Evolutionary conservation across 2,888 invertebrate species (phyloP), one percentile per base, ranked within the genome.

Genomic region (Trichogramma evanescens): DNA sequence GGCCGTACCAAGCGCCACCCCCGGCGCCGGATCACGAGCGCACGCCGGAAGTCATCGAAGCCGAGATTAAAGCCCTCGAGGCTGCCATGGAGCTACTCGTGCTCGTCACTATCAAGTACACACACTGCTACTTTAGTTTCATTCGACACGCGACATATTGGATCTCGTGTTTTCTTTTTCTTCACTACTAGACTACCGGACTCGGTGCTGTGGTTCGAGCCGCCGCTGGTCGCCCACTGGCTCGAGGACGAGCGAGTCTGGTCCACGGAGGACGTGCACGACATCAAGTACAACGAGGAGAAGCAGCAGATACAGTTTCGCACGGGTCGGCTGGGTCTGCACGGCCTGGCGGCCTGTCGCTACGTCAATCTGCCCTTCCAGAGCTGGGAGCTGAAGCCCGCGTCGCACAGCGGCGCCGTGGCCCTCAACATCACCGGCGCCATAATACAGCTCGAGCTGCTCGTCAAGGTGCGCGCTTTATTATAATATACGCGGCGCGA

Each of bases 301-400:
- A 90, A 91, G 71, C 84, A 89, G 5, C 85, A 84, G 0, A 80
- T 91, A 50, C 87, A 89, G 65, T 92, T 93, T 70, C 81, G 91
- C 56, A 88, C 88, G 0, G 89, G 89, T 0, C 82, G 85, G 57
- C 81, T 89, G 66, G 84, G 85, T 58, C 66, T 73, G 13, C 75
- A 75, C 53, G 92, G 88, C 0, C 82, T 93, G 63, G 91, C 89
- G 0, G 81, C 86, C 0, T 83, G 86, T 61, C 83, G 86, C 56
- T 92, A 89, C 75, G 83, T 86, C 59, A 93, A 93, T 74, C 79
- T 93, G 71, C 93, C 93, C 0, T 93, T 86, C 73, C 93, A 93
- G 75, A 88, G 88, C 0, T 93, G 93, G 91, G 93, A 93, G 68
- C 70, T 93, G 6, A 86, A 85, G 66, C 91, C 92, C 0, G 79